Percentiles rank a stretch among this genome's conserved stretches.
phyloP scores from a whole-genome alignment of 2,113 vertebrate species.

The Trematocara zebra region DNA sequence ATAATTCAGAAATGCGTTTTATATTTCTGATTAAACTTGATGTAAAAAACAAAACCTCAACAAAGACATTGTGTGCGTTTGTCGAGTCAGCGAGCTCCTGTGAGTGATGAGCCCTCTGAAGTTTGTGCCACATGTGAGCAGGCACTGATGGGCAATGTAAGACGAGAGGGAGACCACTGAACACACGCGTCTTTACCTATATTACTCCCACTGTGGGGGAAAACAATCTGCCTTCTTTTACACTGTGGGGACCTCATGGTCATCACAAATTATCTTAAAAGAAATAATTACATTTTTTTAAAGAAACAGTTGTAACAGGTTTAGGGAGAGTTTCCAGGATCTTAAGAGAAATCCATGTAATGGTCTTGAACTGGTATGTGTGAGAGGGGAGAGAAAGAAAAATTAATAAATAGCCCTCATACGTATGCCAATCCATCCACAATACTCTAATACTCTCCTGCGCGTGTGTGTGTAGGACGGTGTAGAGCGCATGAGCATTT shows the following conservation, averaged over 20 bases:
- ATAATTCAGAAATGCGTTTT: neutral
- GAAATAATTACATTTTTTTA: neutral
- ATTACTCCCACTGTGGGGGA: neutral
- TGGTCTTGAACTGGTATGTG: neutral
- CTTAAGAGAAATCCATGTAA: neutral
- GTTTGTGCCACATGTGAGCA: neutral
- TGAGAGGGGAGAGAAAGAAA: neutral
- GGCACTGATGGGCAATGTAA: neutral
- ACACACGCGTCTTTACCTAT: neutral
- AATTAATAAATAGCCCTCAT: neutral
- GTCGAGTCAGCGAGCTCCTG: neutral
- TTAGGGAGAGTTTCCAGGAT: neutral
- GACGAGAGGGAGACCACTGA: constrained; percentile 1
- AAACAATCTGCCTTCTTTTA: neutral
- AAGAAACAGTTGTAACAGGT: neutral
- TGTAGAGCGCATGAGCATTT: neutral
- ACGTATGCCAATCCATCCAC: neutral
- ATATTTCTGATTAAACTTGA: neutral
- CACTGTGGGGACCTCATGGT: neutral
- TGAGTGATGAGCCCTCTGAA: neutral
- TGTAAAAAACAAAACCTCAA: neutral
- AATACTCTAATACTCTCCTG: neutral
- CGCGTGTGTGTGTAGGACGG: neutral
- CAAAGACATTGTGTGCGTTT: neutral
- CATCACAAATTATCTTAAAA: neutral